Percentiles rank a stretch among this genome's conserved stretches.
These are phyloP conservation scores for Lasioglossum morio DNA, from an alignment of 2,888 invertebrate species.

Conservation along the genomic window DNA sequence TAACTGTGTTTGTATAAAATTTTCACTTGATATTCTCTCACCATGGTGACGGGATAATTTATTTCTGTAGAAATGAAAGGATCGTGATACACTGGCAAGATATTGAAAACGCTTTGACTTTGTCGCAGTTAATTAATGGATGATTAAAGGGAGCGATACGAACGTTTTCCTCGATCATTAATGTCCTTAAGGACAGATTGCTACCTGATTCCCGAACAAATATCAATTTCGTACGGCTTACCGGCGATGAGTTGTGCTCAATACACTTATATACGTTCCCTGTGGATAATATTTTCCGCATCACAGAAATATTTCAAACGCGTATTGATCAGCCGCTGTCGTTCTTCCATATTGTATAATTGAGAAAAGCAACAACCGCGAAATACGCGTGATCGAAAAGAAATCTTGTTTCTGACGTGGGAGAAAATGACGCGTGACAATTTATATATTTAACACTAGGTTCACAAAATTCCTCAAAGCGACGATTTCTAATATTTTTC, in stretches of 20 bases:
- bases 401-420: neutral
- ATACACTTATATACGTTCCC: neutral
- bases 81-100: neutral
- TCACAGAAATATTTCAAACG: neutral
- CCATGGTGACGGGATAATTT: neutral
- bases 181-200: neutral
- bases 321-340: neutral
- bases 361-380: neutral
- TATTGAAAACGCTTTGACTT: neutral
- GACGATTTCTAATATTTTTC: too few relatives aligned
- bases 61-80: neutral
- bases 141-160: neutral
- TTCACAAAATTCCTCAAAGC: neutral
- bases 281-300: neutral
- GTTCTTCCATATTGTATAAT: neutral
- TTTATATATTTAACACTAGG: neutral
- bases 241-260: neutral
- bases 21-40: neutral
- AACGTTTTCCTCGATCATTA: neutral
- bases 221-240: neutral
- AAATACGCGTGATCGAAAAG: neutral
- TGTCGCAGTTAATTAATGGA: neutral
- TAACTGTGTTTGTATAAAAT: neutral
- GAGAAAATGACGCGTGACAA: neutral
- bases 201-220: neutral